Percentiles rank a stretch among this genome's conserved stretches.
phyloP scores from a whole-genome alignment of 1,140 invertebrate species.

The Zophobas atratus region DNA sequence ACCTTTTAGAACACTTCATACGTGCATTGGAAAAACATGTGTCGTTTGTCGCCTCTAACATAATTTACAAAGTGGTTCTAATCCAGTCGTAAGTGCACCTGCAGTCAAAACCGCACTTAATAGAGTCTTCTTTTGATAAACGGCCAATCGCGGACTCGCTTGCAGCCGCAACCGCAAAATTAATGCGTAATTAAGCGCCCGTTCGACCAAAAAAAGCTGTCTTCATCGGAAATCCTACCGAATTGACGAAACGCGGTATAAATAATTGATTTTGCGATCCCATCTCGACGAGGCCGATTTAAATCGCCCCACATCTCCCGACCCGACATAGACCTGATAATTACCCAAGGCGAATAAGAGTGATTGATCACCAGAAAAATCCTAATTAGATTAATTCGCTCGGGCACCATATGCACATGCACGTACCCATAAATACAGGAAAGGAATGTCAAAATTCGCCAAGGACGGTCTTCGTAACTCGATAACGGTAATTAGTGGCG shows the following conservation, averaged over 20 bases:
- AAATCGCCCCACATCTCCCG: constrained; percentile 23
- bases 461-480: constrained; percentile 28
- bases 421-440: constrained; percentile 16
- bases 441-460: constrained; percentile 31
- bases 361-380: constrained; percentile 28
- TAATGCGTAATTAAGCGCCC: background rate
- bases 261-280: constrained; percentile 8
- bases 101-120: no score
- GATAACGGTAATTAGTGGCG: constrained; percentile 10
- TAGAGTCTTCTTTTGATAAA: no score
- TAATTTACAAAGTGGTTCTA: no score
- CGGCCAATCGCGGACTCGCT: background rate
- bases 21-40: background rate
- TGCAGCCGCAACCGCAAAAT: background rate
- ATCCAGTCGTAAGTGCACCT: no score
- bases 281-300: constrained; percentile 15
- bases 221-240: constrained; percentile 4
- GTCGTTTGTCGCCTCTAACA: no score
- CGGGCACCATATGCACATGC: constrained; percentile 2
- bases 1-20: background rate
- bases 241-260: background rate
- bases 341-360: constrained; percentile 24
- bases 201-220: background rate
- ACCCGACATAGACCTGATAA: constrained; percentile 31
- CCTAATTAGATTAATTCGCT: constrained; percentile 33